Conservation (phyloP, 2,113 vertebrate genomes). For the Onychostoma macrolepis region DNA sequence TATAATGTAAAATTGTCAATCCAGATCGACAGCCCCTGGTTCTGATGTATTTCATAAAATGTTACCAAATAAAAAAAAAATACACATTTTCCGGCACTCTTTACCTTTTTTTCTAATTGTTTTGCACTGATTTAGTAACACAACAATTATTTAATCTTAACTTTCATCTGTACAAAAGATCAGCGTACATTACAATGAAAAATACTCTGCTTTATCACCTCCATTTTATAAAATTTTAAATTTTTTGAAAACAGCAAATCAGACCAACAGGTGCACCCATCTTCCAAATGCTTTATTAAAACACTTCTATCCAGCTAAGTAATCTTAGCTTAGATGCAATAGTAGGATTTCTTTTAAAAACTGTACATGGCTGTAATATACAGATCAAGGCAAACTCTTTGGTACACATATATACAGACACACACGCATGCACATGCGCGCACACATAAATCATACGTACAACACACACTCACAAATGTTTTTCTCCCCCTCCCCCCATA, state of each 20-base stretch:
- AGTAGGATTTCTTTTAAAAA: conserved; percentile 78
- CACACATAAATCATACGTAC: conserved; percentile 17
- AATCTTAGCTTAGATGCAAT: conserved; percentile 76
- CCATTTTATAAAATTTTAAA: background rate
- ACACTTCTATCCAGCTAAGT: conserved; percentile 79
- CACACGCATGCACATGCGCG: conserved; percentile 11
- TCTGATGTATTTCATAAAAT: too few relatives aligned
- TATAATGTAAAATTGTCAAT: too few relatives aligned
- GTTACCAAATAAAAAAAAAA: too few relatives aligned
- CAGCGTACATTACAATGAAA: background rate
- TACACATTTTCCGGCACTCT: background rate
- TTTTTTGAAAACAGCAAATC: conserved; percentile 49
- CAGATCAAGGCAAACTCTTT: conserved; percentile 83
- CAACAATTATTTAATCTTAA: background rate
- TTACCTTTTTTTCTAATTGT: background rate
- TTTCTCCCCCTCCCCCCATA: too few relatives aligned
- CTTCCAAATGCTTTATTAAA: conserved; percentile 78
- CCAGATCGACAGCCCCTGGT: too few relatives aligned
- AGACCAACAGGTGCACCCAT: conserved; percentile 65
- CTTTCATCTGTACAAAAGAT: background rate
- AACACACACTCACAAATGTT: conserved; percentile 15
- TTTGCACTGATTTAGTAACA: background rate
- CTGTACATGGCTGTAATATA: conserved; percentile 84
- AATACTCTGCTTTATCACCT: background rate
- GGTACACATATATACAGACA: conserved; percentile 79